Evolutionary conservation across 1,140 invertebrate genomes (phyloP).

Genomic region (Dufourea novaeangliae): DNA sequence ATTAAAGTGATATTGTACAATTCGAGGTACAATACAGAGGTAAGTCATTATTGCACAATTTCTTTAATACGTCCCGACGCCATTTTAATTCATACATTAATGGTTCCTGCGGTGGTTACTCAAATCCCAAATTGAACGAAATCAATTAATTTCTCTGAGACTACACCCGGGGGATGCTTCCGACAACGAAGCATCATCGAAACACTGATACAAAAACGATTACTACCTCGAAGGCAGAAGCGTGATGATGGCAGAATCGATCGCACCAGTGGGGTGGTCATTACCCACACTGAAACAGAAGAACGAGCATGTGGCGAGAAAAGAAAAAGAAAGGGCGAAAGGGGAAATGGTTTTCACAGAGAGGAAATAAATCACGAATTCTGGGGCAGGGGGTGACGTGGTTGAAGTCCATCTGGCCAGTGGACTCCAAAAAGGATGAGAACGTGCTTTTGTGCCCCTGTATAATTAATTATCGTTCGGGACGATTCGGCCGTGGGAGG

Average conservation of each 20-base stretch:
- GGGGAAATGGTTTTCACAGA: not conserved
- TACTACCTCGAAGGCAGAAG: no score
- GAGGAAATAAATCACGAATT: conserved; percentile 33
- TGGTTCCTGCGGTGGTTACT: no score
- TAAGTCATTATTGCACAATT: no score
- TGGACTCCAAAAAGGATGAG: not conserved
- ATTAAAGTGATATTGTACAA: no score
- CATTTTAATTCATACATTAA: no score
- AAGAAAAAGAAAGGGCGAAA: not conserved
- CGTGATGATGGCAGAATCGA: no score
- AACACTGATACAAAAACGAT: conserved; percentile 1
- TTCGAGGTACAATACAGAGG: no score
- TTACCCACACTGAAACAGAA: not conserved
- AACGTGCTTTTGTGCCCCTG: not conserved
- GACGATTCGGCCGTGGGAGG: not conserved
- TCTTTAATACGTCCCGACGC: no score
- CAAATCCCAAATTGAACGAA: no score
- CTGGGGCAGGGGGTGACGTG: not conserved
- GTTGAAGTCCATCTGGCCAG: conserved; percentile 18
- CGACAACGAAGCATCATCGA: conserved; percentile 5
- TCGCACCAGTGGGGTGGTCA: not conserved
- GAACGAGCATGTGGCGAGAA: not conserved
- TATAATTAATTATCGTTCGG: conserved; percentile 53
- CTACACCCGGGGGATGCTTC: no score
- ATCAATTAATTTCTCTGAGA: no score